A percentile compares a stretch with the other conserved stretches of the same genome.
Evolutionary conservation across 2,113 vertebrate species (phyloP).

Genomic region (Perca fluviatilis): DNA sequence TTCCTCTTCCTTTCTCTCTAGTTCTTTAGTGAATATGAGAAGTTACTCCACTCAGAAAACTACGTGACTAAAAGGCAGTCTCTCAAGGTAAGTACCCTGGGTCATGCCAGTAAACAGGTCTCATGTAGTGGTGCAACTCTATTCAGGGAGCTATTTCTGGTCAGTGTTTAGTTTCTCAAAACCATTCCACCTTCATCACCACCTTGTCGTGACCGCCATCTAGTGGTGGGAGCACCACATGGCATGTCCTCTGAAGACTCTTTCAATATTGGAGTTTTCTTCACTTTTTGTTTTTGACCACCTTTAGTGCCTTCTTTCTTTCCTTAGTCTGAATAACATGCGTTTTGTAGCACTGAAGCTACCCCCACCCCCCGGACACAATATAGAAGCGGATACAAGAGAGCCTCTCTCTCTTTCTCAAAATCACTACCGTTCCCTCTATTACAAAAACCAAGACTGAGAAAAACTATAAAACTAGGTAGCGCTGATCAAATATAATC

Average conservation of each 20-base stretch:
- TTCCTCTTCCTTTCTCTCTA: conserved; percentile 70
- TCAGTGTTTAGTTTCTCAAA: conserved; percentile 61
- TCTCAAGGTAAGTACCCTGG: conserved; percentile 89
- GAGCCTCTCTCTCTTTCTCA: too few species aligned
- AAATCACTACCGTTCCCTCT: too few species aligned
- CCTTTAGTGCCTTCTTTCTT: neutral
- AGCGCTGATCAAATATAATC: too few species aligned
- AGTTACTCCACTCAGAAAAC: conserved; percentile 97
- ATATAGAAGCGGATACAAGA: too few species aligned
- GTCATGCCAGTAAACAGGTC: conserved; percentile 40
- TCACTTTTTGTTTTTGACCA: neutral
- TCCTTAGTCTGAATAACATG: neutral
- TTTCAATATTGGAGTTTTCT: neutral
- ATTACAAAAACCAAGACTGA: too few species aligned
- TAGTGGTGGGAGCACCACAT: conserved; percentile 42
- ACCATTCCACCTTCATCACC: neutral
- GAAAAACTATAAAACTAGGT: too few species aligned
- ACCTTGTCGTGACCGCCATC: conserved; percentile 43
- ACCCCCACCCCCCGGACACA: too few species aligned
- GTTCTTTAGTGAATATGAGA: conserved; percentile 99
- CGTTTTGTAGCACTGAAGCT: neutral
- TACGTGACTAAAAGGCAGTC: conserved; percentile 99
- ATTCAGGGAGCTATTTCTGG: conserved; percentile 44
- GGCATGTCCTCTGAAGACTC: neutral
- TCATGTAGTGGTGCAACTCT: conserved; percentile 38